Evolutionary conservation across 1,140 invertebrate species (phyloP), one percentile per base, ranked within the genome.

Genomic region (Apolygus lucorum): DNA sequence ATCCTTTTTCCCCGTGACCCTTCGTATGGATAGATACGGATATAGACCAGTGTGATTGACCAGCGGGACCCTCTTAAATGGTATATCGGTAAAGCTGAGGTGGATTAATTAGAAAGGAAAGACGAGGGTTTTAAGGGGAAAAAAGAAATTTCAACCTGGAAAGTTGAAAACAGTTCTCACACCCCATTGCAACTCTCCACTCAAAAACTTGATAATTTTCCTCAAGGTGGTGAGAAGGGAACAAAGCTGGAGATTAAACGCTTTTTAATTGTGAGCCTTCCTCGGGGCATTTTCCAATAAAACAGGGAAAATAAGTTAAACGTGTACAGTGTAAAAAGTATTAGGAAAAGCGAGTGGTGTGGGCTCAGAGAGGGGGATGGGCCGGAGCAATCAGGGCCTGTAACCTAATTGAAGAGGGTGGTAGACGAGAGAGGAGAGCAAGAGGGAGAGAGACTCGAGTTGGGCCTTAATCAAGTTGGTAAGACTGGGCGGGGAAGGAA

Each of bases 191-290:
- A 59, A 59, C 54, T 59, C 54, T 17, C 22, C 54, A 59, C 54
- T 59, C 54, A 59, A 59, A 42, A 59, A 59, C 54, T 59, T 59
- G 54, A 59, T 59, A 59, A 59, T 59, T 24, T 24, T 4, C 34
- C 34, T 49, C 34, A 49, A 8, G 8, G 8, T 17, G 13, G 4
- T 59, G 13, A 59, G 13, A 4, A 13, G 22, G 13, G 8, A 4
- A 59, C 11, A 4, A 22, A 13, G 13, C 54, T 59, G 8, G 13
- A 13, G 54, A 8, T 66, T 66, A 66, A 66, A 66, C 24, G 64
- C 64, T 66, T 66, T 66, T 66, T 66, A 66, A 66, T 66, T 66
- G 64, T 66, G 28, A 66, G 64, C n/a, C n/a, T 63, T 34, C 27
- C 64, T 34, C 21, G n/a, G n/a, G 64, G 64, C 64, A 34, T 28